Evolutionary conservation across 2,113 vertebrate species (phyloP).

Genomic region (Gavialis gangeticus): DNA sequence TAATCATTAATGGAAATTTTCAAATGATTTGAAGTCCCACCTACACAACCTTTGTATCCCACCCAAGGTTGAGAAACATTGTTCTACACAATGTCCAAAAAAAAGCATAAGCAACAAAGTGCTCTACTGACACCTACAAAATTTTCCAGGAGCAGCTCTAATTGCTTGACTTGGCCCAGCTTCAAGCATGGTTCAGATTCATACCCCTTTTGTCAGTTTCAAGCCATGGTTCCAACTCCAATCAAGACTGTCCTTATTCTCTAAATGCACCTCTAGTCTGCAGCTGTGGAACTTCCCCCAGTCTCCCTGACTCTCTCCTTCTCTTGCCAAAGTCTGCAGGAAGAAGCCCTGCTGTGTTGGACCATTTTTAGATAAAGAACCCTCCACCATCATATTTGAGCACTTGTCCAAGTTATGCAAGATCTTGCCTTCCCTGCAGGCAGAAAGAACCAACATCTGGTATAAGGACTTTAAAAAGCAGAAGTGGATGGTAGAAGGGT

Average conservation of each 20-base stretch:
- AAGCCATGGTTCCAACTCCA: fast-evolving
- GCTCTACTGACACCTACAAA: not conserved
- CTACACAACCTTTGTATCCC: too few relatives aligned
- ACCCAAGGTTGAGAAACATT: not conserved
- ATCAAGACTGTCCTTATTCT: not conserved
- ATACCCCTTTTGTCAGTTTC: not conserved
- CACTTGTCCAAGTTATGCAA: not conserved
- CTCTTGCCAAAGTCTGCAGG: not conserved
- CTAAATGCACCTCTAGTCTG: not conserved
- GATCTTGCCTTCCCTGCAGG: not conserved
- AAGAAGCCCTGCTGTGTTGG: fast-evolving
- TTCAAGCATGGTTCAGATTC: not conserved
- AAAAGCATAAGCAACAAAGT: conserved; percentile 18
- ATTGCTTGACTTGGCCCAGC: not conserved
- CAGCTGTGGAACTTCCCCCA: not conserved
- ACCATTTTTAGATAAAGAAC: not conserved
- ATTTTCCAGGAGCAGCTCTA: conserved; percentile 12
- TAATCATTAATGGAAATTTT: too few relatives aligned
- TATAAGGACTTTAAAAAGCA: fast-evolving
- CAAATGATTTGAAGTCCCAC: too few relatives aligned
- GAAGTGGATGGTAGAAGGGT: not conserved
- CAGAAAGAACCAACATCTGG: not conserved
- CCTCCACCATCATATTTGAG: fast-evolving
- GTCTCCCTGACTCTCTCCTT: not conserved
- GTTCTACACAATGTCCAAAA: conserved; percentile 18